Conservation (phyloP, 2,113 vertebrate species). For the Ploceus nigricollis region DNA sequence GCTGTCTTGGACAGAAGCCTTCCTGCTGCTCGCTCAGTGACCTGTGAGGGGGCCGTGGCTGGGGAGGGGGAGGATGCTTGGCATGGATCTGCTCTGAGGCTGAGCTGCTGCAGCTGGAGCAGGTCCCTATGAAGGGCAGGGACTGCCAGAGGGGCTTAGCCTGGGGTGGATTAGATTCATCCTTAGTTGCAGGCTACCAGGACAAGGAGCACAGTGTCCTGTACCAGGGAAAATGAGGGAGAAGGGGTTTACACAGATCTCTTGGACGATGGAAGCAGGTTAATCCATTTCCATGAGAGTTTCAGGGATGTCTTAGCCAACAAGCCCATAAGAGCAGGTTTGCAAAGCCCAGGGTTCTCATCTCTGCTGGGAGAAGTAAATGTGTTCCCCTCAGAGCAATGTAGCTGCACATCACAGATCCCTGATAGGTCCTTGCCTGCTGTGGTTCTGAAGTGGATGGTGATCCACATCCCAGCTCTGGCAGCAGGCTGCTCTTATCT, state of each 20-base stretch:
- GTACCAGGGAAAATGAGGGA: not conserved
- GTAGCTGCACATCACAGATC: not conserved
- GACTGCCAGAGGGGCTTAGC: not conserved
- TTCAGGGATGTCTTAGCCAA: not conserved
- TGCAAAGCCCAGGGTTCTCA: not conserved
- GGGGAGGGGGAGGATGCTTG: not conserved
- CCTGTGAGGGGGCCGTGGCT: fast-evolving
- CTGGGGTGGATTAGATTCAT: not conserved
- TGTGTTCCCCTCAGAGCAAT: not conserved
- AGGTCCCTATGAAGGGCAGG: not conserved
- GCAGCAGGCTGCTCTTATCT: not conserved
- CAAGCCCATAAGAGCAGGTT: fast-evolving
- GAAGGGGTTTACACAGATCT: not conserved
- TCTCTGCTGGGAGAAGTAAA: not conserved
- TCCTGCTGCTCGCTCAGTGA: not conserved
- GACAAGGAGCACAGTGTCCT: not conserved
- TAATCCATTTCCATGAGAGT: not conserved
- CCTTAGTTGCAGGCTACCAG: not conserved
- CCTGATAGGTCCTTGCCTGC: not conserved
- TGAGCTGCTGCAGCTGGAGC: not conserved
- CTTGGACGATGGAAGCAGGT: not conserved
- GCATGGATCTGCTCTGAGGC: not conserved
- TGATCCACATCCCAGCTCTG: not conserved
- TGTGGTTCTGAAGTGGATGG: fast-evolving
- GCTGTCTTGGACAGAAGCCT: not conserved